Evolutionary conservation across 1,140 invertebrate species (phyloP).

Genomic region (Neodiprion pinetum): DNA sequence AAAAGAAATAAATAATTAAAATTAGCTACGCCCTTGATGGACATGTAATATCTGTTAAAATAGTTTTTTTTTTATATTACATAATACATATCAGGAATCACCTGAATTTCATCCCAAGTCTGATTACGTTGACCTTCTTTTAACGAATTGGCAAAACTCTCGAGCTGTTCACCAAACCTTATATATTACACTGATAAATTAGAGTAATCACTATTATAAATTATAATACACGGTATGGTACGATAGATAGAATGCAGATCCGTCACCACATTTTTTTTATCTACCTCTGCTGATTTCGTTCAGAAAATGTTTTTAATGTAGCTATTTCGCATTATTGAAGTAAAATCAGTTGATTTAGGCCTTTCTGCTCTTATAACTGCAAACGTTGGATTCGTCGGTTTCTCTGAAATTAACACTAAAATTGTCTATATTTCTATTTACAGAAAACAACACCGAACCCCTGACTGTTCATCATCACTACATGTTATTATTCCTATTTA

Average conservation of each 20-base stretch:
- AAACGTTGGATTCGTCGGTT: not conserved
- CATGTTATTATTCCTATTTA: not conserved
- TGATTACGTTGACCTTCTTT: no score
- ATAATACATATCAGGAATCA: no score
- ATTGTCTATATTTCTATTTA: not conserved
- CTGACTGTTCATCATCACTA: not conserved
- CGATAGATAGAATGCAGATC: conserved; percentile 5
- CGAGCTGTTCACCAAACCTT: not conserved
- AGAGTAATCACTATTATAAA: not conserved
- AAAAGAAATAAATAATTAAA: no score
- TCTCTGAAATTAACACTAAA: not conserved
- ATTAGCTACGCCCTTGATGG: no score
- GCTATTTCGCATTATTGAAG: not conserved
- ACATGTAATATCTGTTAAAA: no score
- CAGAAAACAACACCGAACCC: not conserved
- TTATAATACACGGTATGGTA: not conserved
- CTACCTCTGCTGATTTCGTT: not conserved
- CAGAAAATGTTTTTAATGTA: not conserved
- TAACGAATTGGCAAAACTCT: not conserved
- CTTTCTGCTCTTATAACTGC: not conserved
- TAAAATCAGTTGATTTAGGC: not conserved
- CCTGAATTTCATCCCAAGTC: no score
- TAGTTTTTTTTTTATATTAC: no score
- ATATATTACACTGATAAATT: not conserved
- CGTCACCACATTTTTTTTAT: not conserved